Conservation (phyloP, 2,113 vertebrate species). For the Bungarus multicinctus region DNA sequence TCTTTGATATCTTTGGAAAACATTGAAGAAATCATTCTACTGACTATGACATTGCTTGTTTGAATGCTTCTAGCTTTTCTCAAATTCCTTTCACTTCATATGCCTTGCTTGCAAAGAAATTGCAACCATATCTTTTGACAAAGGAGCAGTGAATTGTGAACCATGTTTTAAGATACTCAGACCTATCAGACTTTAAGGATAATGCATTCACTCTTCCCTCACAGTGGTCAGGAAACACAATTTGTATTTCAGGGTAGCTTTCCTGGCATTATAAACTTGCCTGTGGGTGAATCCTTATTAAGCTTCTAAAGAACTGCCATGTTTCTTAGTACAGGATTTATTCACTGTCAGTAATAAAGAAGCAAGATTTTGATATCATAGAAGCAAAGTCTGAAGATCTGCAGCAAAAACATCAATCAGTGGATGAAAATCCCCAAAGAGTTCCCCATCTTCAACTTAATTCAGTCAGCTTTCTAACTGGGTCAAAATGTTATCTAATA, state of each 20-base stretch:
- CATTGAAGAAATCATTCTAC: not conserved
- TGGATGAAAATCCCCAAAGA: not conserved
- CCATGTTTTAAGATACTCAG: not conserved
- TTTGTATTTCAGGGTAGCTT: not conserved
- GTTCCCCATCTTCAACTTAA: not conserved
- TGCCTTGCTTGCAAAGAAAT: not conserved
- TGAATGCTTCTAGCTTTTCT: not conserved
- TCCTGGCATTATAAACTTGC: not conserved
- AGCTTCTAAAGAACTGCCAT: not conserved
- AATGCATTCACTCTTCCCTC: not conserved
- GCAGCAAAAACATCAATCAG: not conserved
- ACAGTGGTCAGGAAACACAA: not conserved
- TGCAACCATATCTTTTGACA: not conserved
- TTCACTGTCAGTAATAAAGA: not conserved
- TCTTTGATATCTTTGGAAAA: not conserved
- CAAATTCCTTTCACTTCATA: not conserved
- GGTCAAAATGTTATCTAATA: not conserved
- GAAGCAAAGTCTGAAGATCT: not conserved
- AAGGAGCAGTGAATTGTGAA: not conserved
- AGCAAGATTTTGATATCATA: not conserved
- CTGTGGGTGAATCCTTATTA: not conserved
- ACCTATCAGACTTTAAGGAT: not conserved
- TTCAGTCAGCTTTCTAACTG: not conserved
- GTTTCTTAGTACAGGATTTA: not conserved
- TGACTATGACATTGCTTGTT: not conserved